Conservation (phyloP, 2,888 invertebrate species). For the Coleophora deauratella region DNA sequence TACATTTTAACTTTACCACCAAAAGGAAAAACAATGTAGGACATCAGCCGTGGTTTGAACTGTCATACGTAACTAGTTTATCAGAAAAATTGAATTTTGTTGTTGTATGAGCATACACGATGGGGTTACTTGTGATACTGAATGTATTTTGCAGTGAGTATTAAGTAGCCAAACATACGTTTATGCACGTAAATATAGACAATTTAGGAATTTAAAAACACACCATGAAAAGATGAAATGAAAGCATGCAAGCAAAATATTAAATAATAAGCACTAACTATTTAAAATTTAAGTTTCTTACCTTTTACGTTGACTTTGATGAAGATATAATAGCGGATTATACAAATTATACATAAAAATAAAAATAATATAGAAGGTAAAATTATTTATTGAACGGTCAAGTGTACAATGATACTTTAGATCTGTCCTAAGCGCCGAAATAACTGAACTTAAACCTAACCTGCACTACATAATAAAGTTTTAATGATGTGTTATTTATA, state of each 20-base stretch:
- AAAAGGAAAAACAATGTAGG: no score
- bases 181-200: no score
- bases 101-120: no score
- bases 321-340: neutral
- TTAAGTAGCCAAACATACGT: neutral
- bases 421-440: conserved; percentile 20
- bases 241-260: conserved; percentile 46
- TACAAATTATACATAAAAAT: conserved; percentile 4
- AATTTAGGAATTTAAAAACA: no score
- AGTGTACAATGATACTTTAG: conserved; percentile 35
- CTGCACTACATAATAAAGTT: conserved; percentile 20
- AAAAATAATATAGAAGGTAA: conserved; percentile 9
- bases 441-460: conserved; percentile 31
- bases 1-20: no score
- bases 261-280: conserved; percentile 28
- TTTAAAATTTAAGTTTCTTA: conserved; percentile 5
- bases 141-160: neutral
- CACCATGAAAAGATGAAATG: no score
- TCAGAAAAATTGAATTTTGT: no score
- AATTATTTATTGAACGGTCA: conserved; percentile 40
- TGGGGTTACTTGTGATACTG: no score
- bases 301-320: conserved; percentile 5
- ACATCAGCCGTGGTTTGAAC: no score
- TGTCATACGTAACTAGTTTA: no score
- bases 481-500: conserved; percentile 6